These are phyloP conservation scores for Ptychadena robeensis DNA, from an alignment of 2,797 vertebrate species.

Conservation along the genomic window DNA sequence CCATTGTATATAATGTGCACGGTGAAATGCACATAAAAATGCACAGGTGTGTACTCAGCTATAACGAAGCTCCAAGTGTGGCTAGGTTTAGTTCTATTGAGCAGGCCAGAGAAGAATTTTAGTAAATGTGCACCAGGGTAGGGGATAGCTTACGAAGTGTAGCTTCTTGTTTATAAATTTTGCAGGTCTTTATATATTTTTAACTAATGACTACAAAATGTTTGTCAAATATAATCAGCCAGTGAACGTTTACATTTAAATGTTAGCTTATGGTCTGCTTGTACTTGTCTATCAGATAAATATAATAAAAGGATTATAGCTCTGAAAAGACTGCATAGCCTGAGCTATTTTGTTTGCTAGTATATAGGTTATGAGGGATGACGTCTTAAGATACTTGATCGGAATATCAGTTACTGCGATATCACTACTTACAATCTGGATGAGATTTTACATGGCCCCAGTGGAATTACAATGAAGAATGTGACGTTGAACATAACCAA, in stretches of 20 bases:
- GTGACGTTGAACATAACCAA: constrained; percentile 77
- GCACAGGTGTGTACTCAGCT: too few species aligned
- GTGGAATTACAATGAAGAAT: constrained; percentile 74
- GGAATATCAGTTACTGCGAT: constrained; percentile 59
- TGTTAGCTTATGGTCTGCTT: neutral
- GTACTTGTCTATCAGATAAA: neutral
- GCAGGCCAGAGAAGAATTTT: too few species aligned
- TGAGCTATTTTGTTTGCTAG: constrained; percentile 36
- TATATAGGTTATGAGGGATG: constrained; percentile 59
- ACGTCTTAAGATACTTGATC: constrained; percentile 56
- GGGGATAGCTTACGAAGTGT: too few species aligned
- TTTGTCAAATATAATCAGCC: neutral
- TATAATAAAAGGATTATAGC: constrained; percentile 2
- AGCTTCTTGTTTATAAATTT: too few species aligned
- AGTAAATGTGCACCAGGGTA: too few species aligned
- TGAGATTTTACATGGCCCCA: constrained; percentile 66
- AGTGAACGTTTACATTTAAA: neutral
- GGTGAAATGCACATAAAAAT: too few species aligned
- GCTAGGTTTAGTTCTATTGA: too few species aligned
- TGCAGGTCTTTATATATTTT: neutral
- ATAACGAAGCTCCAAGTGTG: too few species aligned
- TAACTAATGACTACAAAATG: neutral
- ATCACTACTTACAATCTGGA: constrained; percentile 16
- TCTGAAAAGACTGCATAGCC: neutral
- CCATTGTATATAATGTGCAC: too few species aligned